Conservation (phyloP, 2,797 vertebrate species). For the Microctenopoma stevenorrisi region DNA sequence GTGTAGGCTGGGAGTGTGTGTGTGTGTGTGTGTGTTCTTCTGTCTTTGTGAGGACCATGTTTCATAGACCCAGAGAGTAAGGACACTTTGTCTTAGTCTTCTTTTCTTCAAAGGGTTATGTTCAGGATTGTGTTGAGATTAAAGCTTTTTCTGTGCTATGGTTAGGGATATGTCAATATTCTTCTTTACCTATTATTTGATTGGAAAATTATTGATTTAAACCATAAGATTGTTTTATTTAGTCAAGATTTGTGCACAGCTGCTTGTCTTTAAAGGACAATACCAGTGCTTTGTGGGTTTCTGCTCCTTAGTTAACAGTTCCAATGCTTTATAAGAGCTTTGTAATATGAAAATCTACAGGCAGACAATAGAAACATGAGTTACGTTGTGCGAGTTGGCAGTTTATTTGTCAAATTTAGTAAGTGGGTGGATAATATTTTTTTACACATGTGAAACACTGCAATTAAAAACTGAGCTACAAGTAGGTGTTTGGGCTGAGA, state of each 20-base stretch:
- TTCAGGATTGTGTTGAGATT: neutral
- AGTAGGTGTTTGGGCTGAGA: too few relatives aligned
- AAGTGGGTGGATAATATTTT: too few relatives aligned
- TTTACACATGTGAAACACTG: too few relatives aligned
- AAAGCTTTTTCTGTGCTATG: neutral
- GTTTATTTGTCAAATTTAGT: neutral
- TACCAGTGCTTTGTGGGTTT: neutral
- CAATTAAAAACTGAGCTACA: too few relatives aligned
- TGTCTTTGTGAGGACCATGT: slow-evolving; percentile 33
- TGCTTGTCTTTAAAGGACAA: neutral
- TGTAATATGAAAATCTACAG: neutral
- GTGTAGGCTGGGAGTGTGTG: neutral
- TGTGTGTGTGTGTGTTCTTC: slow-evolving; percentile 5
- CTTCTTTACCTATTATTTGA: neutral
- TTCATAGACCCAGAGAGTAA: neutral
- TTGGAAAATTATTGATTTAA: neutral
- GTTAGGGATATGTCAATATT: too few relatives aligned
- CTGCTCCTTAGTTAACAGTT: neutral
- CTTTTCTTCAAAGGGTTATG: neutral
- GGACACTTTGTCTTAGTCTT: neutral
- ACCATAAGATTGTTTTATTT: neutral
- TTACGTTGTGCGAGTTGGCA: neutral
- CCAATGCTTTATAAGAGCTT: too few relatives aligned
- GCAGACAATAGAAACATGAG: neutral
- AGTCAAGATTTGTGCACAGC: neutral